These are phyloP conservation scores for Anguilla marmorata DNA, from an alignment of 2,797 vertebrate species.

Conservation along the genomic window DNA sequence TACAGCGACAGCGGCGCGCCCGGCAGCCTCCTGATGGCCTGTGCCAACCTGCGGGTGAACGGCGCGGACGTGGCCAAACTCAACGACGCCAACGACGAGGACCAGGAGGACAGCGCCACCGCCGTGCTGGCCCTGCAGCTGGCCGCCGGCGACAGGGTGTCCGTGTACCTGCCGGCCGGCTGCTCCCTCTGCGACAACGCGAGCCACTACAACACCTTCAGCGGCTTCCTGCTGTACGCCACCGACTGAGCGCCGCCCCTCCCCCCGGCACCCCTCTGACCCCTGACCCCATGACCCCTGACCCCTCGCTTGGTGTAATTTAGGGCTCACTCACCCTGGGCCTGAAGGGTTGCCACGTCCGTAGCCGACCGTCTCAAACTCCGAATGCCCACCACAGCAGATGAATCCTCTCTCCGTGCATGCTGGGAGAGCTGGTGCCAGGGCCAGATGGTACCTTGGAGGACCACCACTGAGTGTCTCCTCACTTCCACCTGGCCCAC, in stretches of 20 bases:
- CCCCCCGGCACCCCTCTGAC: not conserved
- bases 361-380: not conserved
- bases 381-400: not conserved
- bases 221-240: conserved; percentile 68
- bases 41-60: conserved; percentile 61
- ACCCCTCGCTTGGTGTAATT: not conserved
- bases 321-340: not conserved
- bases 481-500: not conserved
- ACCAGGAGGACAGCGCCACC: conserved; percentile 65
- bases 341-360: not conserved
- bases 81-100: conserved; percentile 49
- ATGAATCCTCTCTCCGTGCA: not conserved
- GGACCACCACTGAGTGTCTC: not conserved
- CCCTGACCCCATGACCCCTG: not conserved
- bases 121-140: conserved; percentile 51
- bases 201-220: conserved; percentile 71
- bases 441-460: not conserved
- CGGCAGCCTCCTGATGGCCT: conserved; percentile 30
- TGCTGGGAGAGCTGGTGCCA: not conserved
- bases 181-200: conserved; percentile 61
- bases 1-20: conserved; percentile 60
- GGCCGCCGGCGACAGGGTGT: conserved; percentile 55
- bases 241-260: conserved; percentile 45
- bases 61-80: not conserved
- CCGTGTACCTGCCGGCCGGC: conserved; percentile 46